Conservation (phyloP, 2,888 invertebrate genomes). For the Leptinotarsa peninsularis region DNA sequence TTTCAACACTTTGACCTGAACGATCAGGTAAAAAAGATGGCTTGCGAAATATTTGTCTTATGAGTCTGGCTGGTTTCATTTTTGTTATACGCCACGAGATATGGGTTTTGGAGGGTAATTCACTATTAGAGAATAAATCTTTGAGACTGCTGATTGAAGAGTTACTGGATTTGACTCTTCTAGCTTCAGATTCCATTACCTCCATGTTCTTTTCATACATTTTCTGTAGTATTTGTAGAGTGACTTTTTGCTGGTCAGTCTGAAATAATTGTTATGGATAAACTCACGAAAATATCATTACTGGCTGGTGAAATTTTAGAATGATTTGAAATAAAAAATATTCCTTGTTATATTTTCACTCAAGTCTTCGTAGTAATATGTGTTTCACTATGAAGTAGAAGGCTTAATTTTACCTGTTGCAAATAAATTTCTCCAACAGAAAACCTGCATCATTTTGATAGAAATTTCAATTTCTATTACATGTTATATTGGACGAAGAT, state of each 20-base stretch:
- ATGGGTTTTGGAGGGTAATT: slow-evolving; percentile 56
- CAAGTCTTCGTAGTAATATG: too few species aligned
- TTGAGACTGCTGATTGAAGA: slow-evolving; percentile 50
- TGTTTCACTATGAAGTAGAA: too few species aligned
- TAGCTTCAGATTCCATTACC: slow-evolving; percentile 74
- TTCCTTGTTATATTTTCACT: too few species aligned
- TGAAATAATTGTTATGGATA: slow-evolving; percentile 60
- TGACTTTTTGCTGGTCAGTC: slow-evolving; percentile 72
- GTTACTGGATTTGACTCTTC: slow-evolving; percentile 68
- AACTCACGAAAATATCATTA: not conserved
- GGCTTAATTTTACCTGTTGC: too few species aligned
- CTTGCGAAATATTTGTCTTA: slow-evolving; percentile 79
- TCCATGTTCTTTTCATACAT: slow-evolving; percentile 72
- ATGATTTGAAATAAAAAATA: too few species aligned
- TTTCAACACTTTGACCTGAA: slow-evolving; percentile 82
- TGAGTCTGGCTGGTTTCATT: slow-evolving; percentile 77
- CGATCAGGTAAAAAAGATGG: slow-evolving; percentile 74
- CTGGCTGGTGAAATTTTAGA: too few species aligned
- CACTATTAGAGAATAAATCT: slow-evolving; percentile 52
- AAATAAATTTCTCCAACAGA: too few species aligned
- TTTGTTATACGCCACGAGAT: slow-evolving; percentile 80
- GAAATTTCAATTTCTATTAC: too few species aligned
- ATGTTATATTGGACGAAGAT: too few species aligned
- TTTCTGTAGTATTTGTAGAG: slow-evolving; percentile 69
- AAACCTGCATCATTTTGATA: too few species aligned